Evolutionary conservation across 2,113 vertebrate species (phyloP).

Genomic region (Ailurus styani): DNA sequence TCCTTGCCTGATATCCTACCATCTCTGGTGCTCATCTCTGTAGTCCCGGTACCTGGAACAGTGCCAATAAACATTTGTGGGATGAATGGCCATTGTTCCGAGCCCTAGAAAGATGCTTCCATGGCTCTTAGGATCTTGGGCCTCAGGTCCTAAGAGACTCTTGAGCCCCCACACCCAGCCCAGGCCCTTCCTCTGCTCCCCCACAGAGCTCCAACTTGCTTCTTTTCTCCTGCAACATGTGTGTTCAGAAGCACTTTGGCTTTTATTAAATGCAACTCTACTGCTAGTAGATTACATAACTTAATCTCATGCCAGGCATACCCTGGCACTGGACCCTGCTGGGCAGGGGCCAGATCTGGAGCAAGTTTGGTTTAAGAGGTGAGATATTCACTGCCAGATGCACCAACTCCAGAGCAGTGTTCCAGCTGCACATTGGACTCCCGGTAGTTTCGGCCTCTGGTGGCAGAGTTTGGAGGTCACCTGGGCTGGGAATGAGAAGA

Average conservation of each 20-base stretch:
- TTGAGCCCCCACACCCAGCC: rapidly evolving
- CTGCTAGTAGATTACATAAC: conserved; percentile 16
- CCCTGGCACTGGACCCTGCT: not conserved
- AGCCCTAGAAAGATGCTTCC: not conserved
- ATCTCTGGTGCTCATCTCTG: not conserved
- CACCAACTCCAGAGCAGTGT: not conserved
- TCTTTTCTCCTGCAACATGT: not conserved
- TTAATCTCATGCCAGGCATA: not conserved
- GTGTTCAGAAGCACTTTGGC: not conserved
- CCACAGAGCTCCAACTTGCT: not conserved
- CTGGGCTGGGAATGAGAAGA: not conserved
- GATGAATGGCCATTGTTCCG: not conserved
- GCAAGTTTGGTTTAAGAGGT: conserved; percentile 34
- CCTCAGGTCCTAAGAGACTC: not conserved
- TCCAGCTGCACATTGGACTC: not conserved
- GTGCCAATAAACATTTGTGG: not conserved
- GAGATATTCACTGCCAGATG: not conserved
- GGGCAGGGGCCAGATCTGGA: not conserved
- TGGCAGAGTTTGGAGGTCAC: not conserved
- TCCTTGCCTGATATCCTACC: not conserved
- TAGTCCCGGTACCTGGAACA: not conserved
- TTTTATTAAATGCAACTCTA: conserved; percentile 26
- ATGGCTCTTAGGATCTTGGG: not conserved
- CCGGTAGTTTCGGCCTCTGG: not conserved
- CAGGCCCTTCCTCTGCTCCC: not conserved